Conservation (phyloP, 2,888 invertebrate genomes). For the Adineta ricciae region DNA sequence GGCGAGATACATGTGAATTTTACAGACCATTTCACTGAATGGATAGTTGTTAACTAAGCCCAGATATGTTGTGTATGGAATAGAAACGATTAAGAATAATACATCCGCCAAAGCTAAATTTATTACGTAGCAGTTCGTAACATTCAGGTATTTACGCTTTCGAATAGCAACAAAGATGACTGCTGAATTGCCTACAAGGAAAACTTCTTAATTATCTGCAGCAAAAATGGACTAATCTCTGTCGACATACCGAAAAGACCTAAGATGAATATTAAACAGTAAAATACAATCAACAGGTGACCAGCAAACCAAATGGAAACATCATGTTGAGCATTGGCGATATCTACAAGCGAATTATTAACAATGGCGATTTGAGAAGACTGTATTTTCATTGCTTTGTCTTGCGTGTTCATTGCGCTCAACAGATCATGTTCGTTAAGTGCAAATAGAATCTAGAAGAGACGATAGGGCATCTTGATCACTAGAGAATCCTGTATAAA, state of each 20-base stretch:
- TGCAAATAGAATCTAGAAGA: too few species aligned
- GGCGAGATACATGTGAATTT: not conserved
- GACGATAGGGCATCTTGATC: too few species aligned
- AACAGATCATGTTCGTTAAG: too few species aligned
- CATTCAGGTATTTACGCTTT: slow-evolving; percentile 25
- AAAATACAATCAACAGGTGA: not conserved
- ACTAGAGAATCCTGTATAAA: too few species aligned
- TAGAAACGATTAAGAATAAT: slow-evolving; percentile 28
- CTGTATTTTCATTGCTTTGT: not conserved
- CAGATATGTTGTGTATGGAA: slow-evolving; percentile 31
- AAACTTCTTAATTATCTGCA: too few species aligned
- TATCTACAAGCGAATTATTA: not conserved
- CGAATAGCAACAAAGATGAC: slow-evolving; percentile 28
- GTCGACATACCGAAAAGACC: not conserved
- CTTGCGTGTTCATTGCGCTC: not conserved
- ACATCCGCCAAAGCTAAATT: slow-evolving; percentile 32
- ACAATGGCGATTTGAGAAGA: not conserved
- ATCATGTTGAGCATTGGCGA: not conserved
- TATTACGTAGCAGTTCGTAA: slow-evolving; percentile 32
- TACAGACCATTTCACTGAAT: not conserved
- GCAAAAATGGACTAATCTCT: too few species aligned
- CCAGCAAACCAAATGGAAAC: not conserved
- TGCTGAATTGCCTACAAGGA: slow-evolving; percentile 23
- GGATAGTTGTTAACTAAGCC: slow-evolving; percentile 23
- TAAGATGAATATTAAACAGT: not conserved